phyloP scores from a whole-genome alignment of 2,888 invertebrate genomes.

The Galerucella pusilla region DNA sequence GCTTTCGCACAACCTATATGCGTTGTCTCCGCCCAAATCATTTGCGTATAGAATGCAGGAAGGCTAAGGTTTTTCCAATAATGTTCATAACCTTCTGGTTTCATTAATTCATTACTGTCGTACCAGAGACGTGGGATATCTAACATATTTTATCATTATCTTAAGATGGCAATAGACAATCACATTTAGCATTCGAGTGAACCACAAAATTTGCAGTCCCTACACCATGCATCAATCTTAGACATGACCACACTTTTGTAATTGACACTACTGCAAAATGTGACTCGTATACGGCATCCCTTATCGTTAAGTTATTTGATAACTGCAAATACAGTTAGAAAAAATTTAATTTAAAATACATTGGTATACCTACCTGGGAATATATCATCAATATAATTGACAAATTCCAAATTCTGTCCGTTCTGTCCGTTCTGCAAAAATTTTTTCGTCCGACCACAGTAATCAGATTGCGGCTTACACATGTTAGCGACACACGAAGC shows the following conservation, averaged over 20 bases:
- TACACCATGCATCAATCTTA: no score
- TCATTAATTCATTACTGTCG: background rate
- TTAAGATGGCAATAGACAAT: no score
- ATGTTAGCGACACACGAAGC: conserved; percentile 44
- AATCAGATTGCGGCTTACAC: conserved; percentile 42
- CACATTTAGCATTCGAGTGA: no score
- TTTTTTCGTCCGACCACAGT: conserved; percentile 39
- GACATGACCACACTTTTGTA: no score
- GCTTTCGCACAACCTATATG: conserved; percentile 12
- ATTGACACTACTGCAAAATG: no score
- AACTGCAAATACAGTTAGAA: background rate
- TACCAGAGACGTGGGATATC: conserved; percentile 1
- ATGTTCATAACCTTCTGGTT: background rate
- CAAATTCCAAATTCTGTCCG: conserved; percentile 37
- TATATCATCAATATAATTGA: background rate
- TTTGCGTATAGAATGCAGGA: background rate
- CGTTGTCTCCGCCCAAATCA: conserved; percentile 12
- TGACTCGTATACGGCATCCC: no score
- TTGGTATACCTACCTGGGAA: conserved; percentile 23
- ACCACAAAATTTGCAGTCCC: no score
- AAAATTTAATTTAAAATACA: background rate
- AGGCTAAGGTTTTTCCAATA: background rate
- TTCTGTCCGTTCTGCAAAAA: conserved; percentile 38
- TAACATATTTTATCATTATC: background rate
- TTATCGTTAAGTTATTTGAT: no score